Base-by-base conservation (phyloP, 1,140 invertebrate species). In the Hirudo medicinalis region DNA sequence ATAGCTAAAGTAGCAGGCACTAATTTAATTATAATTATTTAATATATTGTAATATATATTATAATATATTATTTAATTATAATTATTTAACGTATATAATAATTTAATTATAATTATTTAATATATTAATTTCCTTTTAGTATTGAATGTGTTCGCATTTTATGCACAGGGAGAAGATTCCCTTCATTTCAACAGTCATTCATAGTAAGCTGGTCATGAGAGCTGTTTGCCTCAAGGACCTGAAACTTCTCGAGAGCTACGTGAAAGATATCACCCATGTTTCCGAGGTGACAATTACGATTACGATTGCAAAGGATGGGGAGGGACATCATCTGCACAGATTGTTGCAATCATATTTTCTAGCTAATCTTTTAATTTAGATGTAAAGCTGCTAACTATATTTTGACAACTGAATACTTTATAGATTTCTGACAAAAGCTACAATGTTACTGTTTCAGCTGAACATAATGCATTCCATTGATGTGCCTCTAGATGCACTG, bases 171-270 rank as follows among this genome's bases (percentile, higher is more conserved):
- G 75, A 79, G 25, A 76, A 78, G 55, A 78, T 84, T 67, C 84
- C 83, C 27, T 81, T 79, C 74, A 77, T 85, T 25, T 85, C 84
- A 9, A 76, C 79, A n/a, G 72, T 77, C 20, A 78, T 80, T 25
- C 78, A 84, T 69, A 79, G 78, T 11, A 81, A 81, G 74, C 75
- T 84, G 54, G 75, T 81, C 0, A 82, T 84, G 72, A 75, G 83
- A 70, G 84, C 83, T 67, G 78, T 84, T 53, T 60, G 77, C 29
- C 70, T 77, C 17, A 78, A 78, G 60, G 81, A 84, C 75, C 67
- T 77, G n/a, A 74, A 76, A 13, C 66, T 77, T 22, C 71, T 84
- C 11, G 77, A 82, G 54, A 74, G 74, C 11, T 71, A 83, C 27
- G 72, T 83, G 5, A 77, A 77, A 19, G 82, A 83, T 73, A 77